Evolutionary conservation across 2,113 vertebrate genomes (phyloP).

Genomic region (Chloropsis hardwickii): DNA sequence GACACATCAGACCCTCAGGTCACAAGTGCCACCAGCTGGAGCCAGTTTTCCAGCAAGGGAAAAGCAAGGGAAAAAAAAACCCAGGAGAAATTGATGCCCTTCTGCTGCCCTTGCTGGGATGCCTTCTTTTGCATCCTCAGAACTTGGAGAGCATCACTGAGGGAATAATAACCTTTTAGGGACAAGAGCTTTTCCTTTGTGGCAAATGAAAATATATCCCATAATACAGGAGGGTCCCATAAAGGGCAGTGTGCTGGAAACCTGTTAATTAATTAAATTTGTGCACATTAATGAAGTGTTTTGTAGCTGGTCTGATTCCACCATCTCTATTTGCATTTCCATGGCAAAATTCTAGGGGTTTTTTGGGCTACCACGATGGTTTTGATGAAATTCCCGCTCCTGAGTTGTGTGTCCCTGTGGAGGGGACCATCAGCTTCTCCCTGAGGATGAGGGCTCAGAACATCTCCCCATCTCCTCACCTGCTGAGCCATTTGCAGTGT

Average conservation of each 20-base stretch:
- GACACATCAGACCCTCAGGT: neutral
- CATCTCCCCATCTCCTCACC: neutral
- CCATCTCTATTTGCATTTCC: neutral
- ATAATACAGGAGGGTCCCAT: neutral
- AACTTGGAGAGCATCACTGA: neutral
- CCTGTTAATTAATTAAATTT: neutral
- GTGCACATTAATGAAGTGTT: neutral
- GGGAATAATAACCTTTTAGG: neutral
- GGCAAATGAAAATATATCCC: neutral
- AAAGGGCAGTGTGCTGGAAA: neutral
- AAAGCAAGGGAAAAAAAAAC: neutral
- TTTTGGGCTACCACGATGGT: neutral
- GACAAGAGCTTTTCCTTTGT: neutral
- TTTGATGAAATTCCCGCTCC: rapidly evolving
- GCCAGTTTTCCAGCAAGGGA: neutral
- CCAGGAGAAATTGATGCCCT: neutral
- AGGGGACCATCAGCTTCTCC: neutral
- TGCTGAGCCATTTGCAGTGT: neutral
- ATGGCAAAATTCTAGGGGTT: neutral
- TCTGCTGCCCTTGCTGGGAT: neutral
- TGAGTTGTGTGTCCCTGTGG: neutral
- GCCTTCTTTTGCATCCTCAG: neutral
- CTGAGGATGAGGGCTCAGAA: no score
- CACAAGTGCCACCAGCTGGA: neutral
- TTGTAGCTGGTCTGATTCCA: neutral